These are phyloP conservation scores for Anthopleura sola DNA, from an alignment of 64 coral and sea anemone genomes.

Conservation along the genomic window DNA sequence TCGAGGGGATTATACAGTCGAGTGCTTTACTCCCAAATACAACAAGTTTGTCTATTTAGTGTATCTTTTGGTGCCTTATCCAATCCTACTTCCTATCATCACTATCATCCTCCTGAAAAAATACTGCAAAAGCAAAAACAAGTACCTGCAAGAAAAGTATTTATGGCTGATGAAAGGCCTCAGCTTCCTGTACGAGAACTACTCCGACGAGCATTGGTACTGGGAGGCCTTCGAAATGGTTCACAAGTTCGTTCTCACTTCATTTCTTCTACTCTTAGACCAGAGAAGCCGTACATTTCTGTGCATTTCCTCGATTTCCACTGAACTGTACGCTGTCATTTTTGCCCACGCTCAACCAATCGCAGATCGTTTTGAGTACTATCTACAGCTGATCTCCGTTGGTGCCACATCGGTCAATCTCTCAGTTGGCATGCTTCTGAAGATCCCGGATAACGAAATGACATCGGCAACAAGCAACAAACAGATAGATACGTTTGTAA, in stretches of 20 bases:
- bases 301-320: constrained; percentile 1
- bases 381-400: constrained; percentile 1
- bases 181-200: constrained; percentile 60
- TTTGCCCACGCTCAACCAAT: constrained; percentile 25
- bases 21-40: constrained; percentile 4
- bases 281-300: constrained; percentile 15
- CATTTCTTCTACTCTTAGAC: not conserved
- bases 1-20: not conserved
- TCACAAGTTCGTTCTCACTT: constrained; percentile 13
- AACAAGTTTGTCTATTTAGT: constrained; percentile 17
- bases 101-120: not conserved
- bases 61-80: not conserved
- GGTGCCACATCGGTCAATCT: constrained; percentile 37
- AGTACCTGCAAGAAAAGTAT: not conserved
- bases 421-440: constrained; percentile 33
- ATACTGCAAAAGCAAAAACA: constrained; percentile 1
- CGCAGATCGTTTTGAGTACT: constrained; percentile 13
- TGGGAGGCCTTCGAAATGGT: constrained; percentile 20
- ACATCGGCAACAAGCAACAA: not conserved
- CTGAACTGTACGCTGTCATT: constrained; percentile 8
- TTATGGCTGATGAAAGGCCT: constrained; percentile 3
- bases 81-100: not conserved
- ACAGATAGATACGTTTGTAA: constrained; percentile 4
- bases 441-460: constrained; percentile 40
- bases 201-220: constrained; percentile 22